A percentile compares a stretch with the other conserved stretches of the same genome.
phyloP scores from a whole-genome alignment of 2,797 vertebrate species.

The Poeciliopsis paucimaculata region DNA sequence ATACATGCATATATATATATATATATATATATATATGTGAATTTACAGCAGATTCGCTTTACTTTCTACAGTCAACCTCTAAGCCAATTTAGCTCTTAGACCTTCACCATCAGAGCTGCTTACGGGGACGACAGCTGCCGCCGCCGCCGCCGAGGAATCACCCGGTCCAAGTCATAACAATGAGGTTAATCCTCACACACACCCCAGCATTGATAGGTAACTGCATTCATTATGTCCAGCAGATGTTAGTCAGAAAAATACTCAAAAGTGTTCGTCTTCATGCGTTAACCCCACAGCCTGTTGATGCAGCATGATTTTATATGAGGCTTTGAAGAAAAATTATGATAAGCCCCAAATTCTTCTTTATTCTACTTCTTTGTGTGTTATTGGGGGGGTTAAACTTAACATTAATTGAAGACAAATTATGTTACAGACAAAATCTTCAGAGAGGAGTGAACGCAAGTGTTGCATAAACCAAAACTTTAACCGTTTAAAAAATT shows the following conservation, averaged over 20 bases:
- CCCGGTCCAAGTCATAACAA: constrained; percentile 24
- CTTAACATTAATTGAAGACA: not conserved
- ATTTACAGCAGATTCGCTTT: not conserved
- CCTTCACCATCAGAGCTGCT: constrained; percentile 19
- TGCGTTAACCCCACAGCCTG: not conserved
- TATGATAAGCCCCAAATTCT: not conserved
- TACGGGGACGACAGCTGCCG: constrained; percentile 56
- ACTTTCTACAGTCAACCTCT: constrained; percentile 10
- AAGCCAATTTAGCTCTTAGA: constrained; percentile 34
- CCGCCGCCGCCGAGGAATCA: constrained; percentile 26
- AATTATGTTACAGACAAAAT: not conserved
- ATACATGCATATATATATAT: not conserved
- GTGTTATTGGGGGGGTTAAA: not conserved
- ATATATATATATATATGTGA: not conserved
- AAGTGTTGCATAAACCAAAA: not conserved
- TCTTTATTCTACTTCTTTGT: not conserved
- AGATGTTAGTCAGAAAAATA: constrained; percentile 20
- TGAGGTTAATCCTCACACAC: constrained; percentile 55
- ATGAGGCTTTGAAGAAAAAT: not conserved
- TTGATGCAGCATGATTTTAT: not conserved
- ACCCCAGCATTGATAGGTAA: constrained; percentile 11
- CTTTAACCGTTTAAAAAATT: not conserved
- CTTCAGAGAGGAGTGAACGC: not conserved
- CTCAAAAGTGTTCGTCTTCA: not conserved
- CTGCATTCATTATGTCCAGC: constrained; percentile 17